Conservation (phyloP, 2,113 vertebrate species). For the Meriones unguiculatus region DNA sequence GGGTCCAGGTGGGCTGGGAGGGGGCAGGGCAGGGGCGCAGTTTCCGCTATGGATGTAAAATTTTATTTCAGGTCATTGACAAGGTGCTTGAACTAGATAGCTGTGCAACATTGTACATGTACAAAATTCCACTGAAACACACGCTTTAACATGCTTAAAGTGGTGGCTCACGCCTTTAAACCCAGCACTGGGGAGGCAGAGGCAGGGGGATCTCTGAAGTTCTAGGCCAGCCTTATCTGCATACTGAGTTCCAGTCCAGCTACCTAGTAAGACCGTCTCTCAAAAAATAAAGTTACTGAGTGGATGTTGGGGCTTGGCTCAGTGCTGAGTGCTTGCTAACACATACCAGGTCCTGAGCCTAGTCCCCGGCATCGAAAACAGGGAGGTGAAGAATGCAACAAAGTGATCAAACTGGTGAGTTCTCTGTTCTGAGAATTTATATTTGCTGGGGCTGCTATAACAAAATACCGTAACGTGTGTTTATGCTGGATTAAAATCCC, state of each 20-base stretch:
- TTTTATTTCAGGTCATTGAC: conserved; percentile 1
- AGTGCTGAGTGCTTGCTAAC: not conserved
- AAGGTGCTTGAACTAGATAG: not conserved
- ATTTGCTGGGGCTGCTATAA: not conserved
- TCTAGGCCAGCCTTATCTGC: not conserved
- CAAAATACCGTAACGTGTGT: not conserved
- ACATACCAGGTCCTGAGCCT: not conserved
- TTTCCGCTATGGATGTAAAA: not conserved
- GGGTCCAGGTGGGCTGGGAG: not conserved
- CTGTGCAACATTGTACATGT: not conserved
- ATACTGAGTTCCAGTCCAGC: not conserved
- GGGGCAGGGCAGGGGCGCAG: not conserved
- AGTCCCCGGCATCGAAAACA: not conserved
- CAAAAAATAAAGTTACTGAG: not conserved
- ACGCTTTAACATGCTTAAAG: not conserved
- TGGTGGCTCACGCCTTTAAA: not conserved
- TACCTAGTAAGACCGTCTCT: not conserved
- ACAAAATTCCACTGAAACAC: not conserved
- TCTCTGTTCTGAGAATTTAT: not conserved
- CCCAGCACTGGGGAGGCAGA: not conserved
- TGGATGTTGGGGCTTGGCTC: too few species aligned
- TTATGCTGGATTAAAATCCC: too few species aligned
- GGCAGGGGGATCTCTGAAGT: not conserved
- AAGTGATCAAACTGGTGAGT: not conserved
- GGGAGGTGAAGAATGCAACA: not conserved